Evolutionary conservation across 2,888 invertebrate genomes (phyloP).

Genomic region (Noctua pronuba): DNA sequence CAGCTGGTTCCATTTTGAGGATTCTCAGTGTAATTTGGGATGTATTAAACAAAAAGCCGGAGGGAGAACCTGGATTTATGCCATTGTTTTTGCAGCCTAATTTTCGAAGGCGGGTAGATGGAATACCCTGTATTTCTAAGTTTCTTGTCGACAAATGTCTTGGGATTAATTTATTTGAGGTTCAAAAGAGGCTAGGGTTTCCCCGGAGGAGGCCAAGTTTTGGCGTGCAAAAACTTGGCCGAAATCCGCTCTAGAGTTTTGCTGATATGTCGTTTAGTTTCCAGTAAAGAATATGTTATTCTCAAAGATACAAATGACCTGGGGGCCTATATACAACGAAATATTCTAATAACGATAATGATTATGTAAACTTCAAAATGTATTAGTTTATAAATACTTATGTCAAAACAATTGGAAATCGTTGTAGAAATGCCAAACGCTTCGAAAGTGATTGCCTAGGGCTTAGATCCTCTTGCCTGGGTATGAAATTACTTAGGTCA

Average conservation of each 20-base stretch:
- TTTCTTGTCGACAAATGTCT: constrained; percentile 43
- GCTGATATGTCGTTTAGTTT: constrained; percentile 4
- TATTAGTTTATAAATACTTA: background rate
- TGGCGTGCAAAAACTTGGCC: constrained; percentile 27
- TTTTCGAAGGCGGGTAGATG: constrained; percentile 5
- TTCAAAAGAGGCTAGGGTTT: constrained; percentile 30
- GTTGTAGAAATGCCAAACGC: background rate
- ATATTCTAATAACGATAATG: background rate
- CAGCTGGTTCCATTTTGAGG: constrained; percentile 37
- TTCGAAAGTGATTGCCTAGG: background rate
- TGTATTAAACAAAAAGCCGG: constrained; percentile 32
- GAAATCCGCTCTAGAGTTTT: background rate
- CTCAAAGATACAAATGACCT: background rate
- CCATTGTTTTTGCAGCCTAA: constrained; percentile 41
- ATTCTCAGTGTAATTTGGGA: constrained; percentile 28
- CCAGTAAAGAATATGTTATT: background rate
- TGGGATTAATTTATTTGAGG: constrained; percentile 46
- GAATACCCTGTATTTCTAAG: constrained; percentile 19
- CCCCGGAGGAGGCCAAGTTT: constrained; percentile 27
- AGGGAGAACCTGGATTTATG: constrained; percentile 26
- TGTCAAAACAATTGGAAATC: background rate
- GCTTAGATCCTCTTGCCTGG: background rate
- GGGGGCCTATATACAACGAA: background rate
- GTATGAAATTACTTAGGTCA: background rate
- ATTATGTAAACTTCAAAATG: background rate